Base-by-base conservation (phyloP, 2,888 invertebrate species). In the Lasioglossum figueresi region DNA sequence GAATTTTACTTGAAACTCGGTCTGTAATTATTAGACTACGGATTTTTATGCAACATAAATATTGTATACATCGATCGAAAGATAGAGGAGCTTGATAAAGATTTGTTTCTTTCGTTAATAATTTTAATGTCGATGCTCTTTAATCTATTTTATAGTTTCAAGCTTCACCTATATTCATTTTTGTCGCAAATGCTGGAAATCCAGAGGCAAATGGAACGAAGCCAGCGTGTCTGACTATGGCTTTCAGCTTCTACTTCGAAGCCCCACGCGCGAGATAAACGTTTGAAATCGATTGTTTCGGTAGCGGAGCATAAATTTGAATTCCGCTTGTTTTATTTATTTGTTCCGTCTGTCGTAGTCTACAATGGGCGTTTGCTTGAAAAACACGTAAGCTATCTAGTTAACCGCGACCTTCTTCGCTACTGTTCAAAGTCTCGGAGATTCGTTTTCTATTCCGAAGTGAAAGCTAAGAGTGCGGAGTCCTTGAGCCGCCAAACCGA, bases 401-500 rank as follows among this genome's bases (percentile, higher is more conserved):
- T 63, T 63, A 63, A 31, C 31, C 27, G 6, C 63, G 63, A 63
- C 63, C 63, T 63, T 63, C 63, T 63, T 63, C 63, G 2, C 27
- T 31, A 2, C 63, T 63, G 31, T 63, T 63, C 31, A 31, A 63
- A 63, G 31, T 63, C 27, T 31, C 63, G 63, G 63, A 63, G 63
- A 63, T 63, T 31, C 31, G 63, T 63, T 63, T 63, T 31, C 63
- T 31, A 63, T 63, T 31, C 63, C 16, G 27, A 63, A 63, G 63
- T 63, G 63, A 63, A 63, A 63, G 63, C 63, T 16, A 3, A 34
- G 34, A 48, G 45, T n/a, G n/a, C n/a, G 56, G 74, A 59, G 63
- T 63, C 63, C 63, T 63, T 63, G 63, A 31, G 63, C 63, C 16
- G 63, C 63, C 63, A 31, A 63, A 63, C 63, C 63, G 63, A 63